These are phyloP conservation scores for Gryllus bimaculatus DNA, from an alignment of 1,140 invertebrate genomes.

Conservation along the genomic window DNA sequence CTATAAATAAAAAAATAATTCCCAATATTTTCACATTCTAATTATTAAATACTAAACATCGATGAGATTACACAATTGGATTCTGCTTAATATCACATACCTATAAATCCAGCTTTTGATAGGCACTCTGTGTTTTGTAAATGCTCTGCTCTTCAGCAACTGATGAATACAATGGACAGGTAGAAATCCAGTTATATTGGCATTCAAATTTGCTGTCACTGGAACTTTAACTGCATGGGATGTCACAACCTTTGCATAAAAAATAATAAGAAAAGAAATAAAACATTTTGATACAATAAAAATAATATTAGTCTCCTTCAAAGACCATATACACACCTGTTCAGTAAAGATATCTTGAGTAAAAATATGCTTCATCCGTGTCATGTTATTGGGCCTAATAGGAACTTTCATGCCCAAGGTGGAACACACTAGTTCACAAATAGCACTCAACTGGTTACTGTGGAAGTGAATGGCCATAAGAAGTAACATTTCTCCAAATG, in stretches of 20 bases:
- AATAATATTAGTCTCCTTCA: constrained; percentile 6
- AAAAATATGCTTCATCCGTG: constrained; percentile 88
- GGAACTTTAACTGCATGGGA: constrained; percentile 92
- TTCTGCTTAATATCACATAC: constrained; percentile 27
- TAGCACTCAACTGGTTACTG: constrained; percentile 83
- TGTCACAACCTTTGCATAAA: constrained; percentile 67
- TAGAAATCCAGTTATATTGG: constrained; percentile 81
- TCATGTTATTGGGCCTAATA: constrained; percentile 82
- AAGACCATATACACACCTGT: constrained; percentile 47
- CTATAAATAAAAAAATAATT: too few relatives aligned
- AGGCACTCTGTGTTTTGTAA: constrained; percentile 90
- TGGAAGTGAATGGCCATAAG: constrained; percentile 96
- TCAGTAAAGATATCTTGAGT: constrained; percentile 96
- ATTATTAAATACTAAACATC: too few relatives aligned
- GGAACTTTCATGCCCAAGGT: constrained; percentile 93
- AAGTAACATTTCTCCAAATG: constrained; percentile 93
- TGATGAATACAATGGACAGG: constrained; percentile 97
- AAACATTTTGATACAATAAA: not conserved
- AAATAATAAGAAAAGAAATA: not conserved
- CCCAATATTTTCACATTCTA: too few relatives aligned
- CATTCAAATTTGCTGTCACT: constrained; percentile 82
- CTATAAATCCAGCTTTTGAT: constrained; percentile 91
- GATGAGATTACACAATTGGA: not conserved
- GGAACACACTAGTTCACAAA: constrained; percentile 85
- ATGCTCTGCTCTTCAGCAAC: constrained; percentile 85